These are phyloP conservation scores for Pseudococcus jackbeardsleyi DNA, from an alignment of 2,888 invertebrate genomes.

Conservation along the genomic window DNA sequence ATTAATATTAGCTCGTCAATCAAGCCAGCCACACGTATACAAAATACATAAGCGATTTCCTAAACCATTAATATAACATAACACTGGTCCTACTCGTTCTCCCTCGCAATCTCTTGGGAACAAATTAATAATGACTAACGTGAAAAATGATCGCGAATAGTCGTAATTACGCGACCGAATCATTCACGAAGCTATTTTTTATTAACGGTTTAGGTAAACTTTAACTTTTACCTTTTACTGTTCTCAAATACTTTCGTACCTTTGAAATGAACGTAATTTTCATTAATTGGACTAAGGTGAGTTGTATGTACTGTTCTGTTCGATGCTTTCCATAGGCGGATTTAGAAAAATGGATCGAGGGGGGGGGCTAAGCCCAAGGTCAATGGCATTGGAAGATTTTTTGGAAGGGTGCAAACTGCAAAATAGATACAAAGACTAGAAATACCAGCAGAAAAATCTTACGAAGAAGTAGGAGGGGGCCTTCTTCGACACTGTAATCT, in stretches of 20 bases:
- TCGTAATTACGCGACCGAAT: constrained; percentile 35
- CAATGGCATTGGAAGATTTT: no score
- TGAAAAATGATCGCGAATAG: constrained; percentile 26
- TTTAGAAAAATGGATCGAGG: no score
- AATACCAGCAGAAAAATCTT: no score
- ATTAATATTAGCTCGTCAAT: constrained; percentile 43
- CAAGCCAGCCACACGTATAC: constrained; percentile 43
- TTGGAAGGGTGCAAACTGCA: no score
- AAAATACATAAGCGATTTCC: constrained; percentile 27
- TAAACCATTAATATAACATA: constrained; percentile 34
- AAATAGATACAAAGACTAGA: no score
- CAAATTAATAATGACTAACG: constrained; percentile 29
- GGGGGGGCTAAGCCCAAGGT: no score
- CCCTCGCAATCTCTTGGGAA: not conserved
- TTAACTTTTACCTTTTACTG: not conserved
- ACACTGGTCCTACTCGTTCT: not conserved
- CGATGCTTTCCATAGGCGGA: no score
- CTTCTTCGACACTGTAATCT: no score
- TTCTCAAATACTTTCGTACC: not conserved
- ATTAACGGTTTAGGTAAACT: constrained; percentile 24
- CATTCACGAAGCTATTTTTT: constrained; percentile 27
- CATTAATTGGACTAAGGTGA: not conserved
- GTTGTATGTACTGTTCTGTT: no score
- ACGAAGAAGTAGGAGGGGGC: no score
- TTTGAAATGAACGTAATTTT: constrained; percentile 18